Evolutionary conservation across 2,113 vertebrate species (phyloP), one percentile per base, ranked within the genome.

Genomic region (Oxyura jamaicensis): DNA sequence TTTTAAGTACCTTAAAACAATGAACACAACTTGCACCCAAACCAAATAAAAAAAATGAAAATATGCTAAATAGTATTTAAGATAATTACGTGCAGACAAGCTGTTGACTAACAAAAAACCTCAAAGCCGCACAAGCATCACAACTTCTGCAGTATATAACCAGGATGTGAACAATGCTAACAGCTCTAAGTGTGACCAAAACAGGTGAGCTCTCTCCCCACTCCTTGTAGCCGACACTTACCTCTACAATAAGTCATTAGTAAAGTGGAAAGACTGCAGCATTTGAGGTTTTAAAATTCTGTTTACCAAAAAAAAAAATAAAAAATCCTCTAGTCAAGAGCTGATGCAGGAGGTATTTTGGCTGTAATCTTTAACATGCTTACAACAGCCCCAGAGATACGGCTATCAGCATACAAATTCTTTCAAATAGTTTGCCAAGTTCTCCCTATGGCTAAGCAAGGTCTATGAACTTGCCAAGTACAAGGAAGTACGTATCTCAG

Each of bases 191-290:
- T n/a, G 19, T 15, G 21, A 69, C 4, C 28, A 48, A 26, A 62
- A 81, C 8, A 62, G 5, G 1, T 7, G 52, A 56, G 5, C 69
- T 74, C 0, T 8, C 9, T 8, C 8, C 8, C 26, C 1, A 3
- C 1, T 6, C 11, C 4, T 23, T 44, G 31, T 4, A 67, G 33
- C 13, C 59, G 28, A 29, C 18, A 41, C 25, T 65, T 39, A 29
- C 4, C 36, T 29, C 15, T 15, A 65, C 62, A 29, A 8, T 65
- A 18, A 65, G 8, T 4, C 18, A 39, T 65, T 29, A 15, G 62
- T 26, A 65, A 58, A 58, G 36, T 39, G 25, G 20, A 67, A 88
- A 81, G 15, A 56, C 9, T 8, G 48, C 0, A 81, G 17, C 20
- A 33, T 48, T 42, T 87, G 42, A 88, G 89, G 16, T 19, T 48